A percentile compares a stretch with the other conserved stretches of the same genome.
These are phyloP conservation scores for Telenomus remus DNA, from an alignment of 1,140 invertebrate genomes.

Conservation along the genomic window DNA sequence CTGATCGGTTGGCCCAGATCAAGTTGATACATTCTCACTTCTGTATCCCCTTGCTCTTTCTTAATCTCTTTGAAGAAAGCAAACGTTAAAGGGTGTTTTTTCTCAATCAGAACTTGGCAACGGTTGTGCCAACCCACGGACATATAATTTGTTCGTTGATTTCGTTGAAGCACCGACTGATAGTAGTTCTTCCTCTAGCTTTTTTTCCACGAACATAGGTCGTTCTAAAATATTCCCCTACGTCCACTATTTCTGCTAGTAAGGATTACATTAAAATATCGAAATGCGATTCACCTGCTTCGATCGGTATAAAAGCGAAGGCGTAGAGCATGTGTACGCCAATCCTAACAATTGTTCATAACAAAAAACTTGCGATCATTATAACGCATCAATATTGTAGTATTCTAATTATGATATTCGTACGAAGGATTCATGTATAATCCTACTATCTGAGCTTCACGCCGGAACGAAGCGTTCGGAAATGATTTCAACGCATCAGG, in stretches of 20 bases:
- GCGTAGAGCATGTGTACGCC: no score
- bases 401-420: no score
- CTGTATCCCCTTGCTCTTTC: neutral
- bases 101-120: neutral
- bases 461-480: no score
- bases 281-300: neutral
- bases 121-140: neutral
- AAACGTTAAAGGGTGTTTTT: neutral
- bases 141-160: neutral
- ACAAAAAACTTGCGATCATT: no score
- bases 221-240: neutral
- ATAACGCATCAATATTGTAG: no score
- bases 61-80: neutral
- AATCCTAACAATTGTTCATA: no score
- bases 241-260: neutral
- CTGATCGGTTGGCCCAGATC: no score
- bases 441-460: no score
- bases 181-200: neutral
- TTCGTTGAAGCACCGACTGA: neutral
- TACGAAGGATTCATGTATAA: no score
- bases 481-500: no score
- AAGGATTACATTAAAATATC: neutral
- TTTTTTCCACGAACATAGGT: neutral
- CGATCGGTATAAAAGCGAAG: no score
- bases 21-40: no score